phyloP scores from a whole-genome alignment of 1,140 invertebrate species.

The Cherax destructor region DNA sequence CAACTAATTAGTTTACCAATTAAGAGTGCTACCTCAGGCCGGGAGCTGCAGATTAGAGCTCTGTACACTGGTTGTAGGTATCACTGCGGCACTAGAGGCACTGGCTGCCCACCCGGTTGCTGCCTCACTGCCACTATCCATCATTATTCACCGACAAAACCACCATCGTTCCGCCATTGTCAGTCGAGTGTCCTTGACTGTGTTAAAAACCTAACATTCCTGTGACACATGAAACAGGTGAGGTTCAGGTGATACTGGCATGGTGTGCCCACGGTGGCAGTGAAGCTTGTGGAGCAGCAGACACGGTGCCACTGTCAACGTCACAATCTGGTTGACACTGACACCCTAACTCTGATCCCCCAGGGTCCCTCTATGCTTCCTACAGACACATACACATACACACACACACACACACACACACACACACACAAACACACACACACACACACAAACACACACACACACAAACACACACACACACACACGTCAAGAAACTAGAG shows the following conservation, averaged over 20 bases:
- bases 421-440: slow-evolving; percentile 34
- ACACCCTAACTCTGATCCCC: neutral
- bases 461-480: neutral
- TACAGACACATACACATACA: neutral
- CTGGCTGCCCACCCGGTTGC: no score
- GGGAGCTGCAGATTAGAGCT: no score
- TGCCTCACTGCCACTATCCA: no score
- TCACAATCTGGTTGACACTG: slow-evolving; percentile 29
- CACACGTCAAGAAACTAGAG: no score
- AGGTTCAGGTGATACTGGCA: neutral
- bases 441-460: neutral
- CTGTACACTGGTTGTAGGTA: no score
- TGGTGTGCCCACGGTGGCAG: neutral
- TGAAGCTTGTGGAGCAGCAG: no score
- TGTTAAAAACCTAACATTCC: neutral
- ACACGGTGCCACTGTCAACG: neutral
- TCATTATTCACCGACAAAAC: no score
- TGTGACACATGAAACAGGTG: neutral
- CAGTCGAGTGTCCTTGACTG: neutral
- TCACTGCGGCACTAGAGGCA: no score
- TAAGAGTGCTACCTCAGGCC: no score
- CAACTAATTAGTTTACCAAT: no score
- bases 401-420: slow-evolving; percentile 1
- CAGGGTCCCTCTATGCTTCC: no score
- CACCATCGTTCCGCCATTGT: neutral